Conservation (phyloP, 2,888 invertebrate species). For the Sisyra terminalis region DNA sequence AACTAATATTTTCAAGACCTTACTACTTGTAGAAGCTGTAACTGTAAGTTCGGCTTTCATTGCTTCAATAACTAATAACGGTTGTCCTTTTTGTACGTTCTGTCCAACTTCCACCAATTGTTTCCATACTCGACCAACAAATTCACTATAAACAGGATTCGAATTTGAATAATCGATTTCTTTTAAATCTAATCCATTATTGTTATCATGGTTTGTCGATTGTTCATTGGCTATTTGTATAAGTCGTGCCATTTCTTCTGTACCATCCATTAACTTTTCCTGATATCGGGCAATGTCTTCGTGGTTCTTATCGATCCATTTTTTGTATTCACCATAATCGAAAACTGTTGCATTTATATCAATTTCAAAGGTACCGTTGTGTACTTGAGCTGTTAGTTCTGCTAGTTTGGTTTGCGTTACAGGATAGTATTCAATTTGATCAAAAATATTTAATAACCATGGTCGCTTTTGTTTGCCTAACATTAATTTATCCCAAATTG, state of each 20-base stretch:
- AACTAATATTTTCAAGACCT: background rate
- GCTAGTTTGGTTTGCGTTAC: background rate
- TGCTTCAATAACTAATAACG: slow-evolving; percentile 3
- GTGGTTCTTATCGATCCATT: background rate
- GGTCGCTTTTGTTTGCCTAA: background rate
- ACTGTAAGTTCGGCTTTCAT: slow-evolving; percentile 4
- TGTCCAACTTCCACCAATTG: background rate
- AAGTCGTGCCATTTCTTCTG: background rate
- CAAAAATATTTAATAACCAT: slow-evolving; percentile 1
- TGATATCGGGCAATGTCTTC: background rate
- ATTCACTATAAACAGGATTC: background rate
- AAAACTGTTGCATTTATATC: background rate
- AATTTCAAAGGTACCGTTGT: background rate
- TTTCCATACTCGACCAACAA: slow-evolving; percentile 3
- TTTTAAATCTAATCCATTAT: background rate
- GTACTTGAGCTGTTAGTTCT: background rate
- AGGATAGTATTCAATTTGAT: slow-evolving; percentile 1
- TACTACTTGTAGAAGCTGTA: background rate
- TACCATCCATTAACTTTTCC: slow-evolving; percentile 1
- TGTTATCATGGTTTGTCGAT: background rate
- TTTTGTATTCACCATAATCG: background rate
- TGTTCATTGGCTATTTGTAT: background rate
- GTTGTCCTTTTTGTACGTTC: background rate
- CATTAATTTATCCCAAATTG: slow-evolving; percentile 1
- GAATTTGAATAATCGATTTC: background rate